phyloP scores from a whole-genome alignment of 2,797 vertebrate genomes.

The Liasis olivaceus region DNA sequence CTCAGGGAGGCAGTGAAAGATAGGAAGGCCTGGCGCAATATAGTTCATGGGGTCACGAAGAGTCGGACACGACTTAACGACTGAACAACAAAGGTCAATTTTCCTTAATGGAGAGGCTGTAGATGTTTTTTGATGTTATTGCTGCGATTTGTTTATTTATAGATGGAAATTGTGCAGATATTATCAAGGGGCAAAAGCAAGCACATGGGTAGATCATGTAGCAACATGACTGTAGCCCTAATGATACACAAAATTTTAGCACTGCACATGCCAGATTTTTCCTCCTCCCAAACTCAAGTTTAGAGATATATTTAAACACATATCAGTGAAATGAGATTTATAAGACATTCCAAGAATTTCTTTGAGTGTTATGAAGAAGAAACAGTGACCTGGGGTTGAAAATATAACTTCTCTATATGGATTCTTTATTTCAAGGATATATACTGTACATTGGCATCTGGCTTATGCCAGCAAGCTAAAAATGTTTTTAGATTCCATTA shows the following conservation, averaged over 20 bases:
- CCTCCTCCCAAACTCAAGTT: neutral
- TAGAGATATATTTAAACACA: neutral
- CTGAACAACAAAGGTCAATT: too few relatives aligned
- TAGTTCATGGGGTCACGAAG: too few relatives aligned
- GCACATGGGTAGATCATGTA: too few relatives aligned
- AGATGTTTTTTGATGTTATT: neutral
- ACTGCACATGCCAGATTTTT: neutral
- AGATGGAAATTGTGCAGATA: neutral
- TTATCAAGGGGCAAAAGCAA: neutral
- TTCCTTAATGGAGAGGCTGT: neutral
- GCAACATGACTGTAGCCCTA: neutral
- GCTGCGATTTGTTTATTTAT: neutral
- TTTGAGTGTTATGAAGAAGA: neutral
- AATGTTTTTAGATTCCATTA: neutral
- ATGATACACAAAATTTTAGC: neutral
- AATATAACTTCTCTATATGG: neutral
- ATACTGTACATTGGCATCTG: neutral
- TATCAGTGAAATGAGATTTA: neutral
- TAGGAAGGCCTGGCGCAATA: too few relatives aligned
- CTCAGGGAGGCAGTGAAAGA: too few relatives aligned
- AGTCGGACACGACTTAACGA: too few relatives aligned
- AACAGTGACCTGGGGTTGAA: neutral
- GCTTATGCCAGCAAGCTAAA: neutral
- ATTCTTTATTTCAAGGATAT: too few relatives aligned
- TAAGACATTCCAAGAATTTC: neutral